Evolutionary conservation across 2,797 vertebrate genomes (phyloP).

Genomic region (Triplophysa yarkandensis): DNA sequence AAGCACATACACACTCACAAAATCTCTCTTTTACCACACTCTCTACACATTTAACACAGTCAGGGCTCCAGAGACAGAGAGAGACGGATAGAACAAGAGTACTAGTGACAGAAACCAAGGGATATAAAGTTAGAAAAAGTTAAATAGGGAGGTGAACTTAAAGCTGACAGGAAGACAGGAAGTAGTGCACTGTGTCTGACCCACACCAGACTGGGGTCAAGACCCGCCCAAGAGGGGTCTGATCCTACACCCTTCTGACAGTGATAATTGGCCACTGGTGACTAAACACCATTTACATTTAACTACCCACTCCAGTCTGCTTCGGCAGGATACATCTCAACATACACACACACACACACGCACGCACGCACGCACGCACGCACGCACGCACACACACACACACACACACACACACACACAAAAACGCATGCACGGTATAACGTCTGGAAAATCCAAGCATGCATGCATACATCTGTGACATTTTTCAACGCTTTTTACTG

Average conservation of each 20-base stretch:
- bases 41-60: slow-evolving; percentile 5
- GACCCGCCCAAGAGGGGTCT: slow-evolving; percentile 76
- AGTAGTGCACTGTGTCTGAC: slow-evolving; percentile 69
- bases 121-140: slow-evolving; percentile 32
- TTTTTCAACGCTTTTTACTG: slow-evolving; percentile 42
- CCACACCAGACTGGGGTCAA: slow-evolving; percentile 70
- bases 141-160: slow-evolving; percentile 66
- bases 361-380: slow-evolving; percentile 45
- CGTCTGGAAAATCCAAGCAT: slow-evolving; percentile 55
- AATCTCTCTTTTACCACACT: slow-evolving; percentile 76
- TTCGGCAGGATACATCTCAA: slow-evolving; percentile 27
- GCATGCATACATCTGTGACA: slow-evolving; percentile 56
- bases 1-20: slow-evolving; percentile 76
- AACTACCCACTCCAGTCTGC: slow-evolving; percentile 51
- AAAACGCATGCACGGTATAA: slow-evolving; percentile 59
- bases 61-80: slow-evolving; percentile 58
- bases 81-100: slow-evolving; percentile 13
- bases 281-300: slow-evolving; percentile 69
- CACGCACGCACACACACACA: slow-evolving; percentile 49
- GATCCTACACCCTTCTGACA: slow-evolving; percentile 71
- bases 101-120: slow-evolving; percentile 17
- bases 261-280: slow-evolving; percentile 82
- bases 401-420: slow-evolving; percentile 27
- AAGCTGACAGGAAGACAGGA: slow-evolving; percentile 70
- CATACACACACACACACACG: slow-evolving; percentile 18